Percentiles rank a stretch among this genome's conserved stretches.
Evolutionary conservation across 1,140 invertebrate species (phyloP).

Genomic region (Cylas formicarius): DNA sequence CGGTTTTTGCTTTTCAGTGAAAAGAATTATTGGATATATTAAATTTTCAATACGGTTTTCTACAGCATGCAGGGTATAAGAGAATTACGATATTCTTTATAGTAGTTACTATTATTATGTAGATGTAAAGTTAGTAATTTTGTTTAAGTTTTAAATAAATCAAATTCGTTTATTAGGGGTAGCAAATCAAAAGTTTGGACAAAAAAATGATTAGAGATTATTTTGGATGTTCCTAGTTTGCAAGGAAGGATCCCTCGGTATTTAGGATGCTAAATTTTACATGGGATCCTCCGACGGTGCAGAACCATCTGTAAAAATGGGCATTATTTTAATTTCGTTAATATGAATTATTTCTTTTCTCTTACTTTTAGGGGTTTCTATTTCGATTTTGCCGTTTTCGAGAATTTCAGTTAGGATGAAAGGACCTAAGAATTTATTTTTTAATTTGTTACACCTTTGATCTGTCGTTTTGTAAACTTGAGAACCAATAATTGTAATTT

Average conservation of each 20-base stretch:
- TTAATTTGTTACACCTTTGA: constrained; percentile 5
- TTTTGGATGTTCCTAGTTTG: constrained; percentile 10
- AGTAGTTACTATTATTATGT: neutral
- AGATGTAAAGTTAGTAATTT: constrained; percentile 4
- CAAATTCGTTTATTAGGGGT: constrained; percentile 4
- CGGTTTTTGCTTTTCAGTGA: constrained; percentile 1
- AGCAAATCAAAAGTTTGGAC: neutral
- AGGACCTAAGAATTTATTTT: constrained; percentile 13
- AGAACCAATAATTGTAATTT: constrained; percentile 8
- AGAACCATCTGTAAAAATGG: constrained; percentile 6
- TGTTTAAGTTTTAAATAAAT: constrained; percentile 4
- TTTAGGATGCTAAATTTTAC: constrained; percentile 2
- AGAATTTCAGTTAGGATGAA: constrained; percentile 10
- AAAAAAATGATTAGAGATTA: constrained; percentile 10
- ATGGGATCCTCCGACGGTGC: constrained; percentile 5
- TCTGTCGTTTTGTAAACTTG: constrained; percentile 9
- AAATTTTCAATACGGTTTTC: constrained; percentile 10
- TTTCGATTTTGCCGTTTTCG: constrained; percentile 9
- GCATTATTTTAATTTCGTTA: constrained; percentile 1
- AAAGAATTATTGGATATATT: constrained; percentile 12
- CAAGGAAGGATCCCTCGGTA: constrained; percentile 9
- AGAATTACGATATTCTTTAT: neutral
- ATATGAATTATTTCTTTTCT: neutral
- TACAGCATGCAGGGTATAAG: constrained; percentile 2
- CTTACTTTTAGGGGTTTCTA: constrained; percentile 11